Evolutionary conservation across 2,888 invertebrate genomes (phyloP).

Genomic region (Dolomedes plantarius): DNA sequence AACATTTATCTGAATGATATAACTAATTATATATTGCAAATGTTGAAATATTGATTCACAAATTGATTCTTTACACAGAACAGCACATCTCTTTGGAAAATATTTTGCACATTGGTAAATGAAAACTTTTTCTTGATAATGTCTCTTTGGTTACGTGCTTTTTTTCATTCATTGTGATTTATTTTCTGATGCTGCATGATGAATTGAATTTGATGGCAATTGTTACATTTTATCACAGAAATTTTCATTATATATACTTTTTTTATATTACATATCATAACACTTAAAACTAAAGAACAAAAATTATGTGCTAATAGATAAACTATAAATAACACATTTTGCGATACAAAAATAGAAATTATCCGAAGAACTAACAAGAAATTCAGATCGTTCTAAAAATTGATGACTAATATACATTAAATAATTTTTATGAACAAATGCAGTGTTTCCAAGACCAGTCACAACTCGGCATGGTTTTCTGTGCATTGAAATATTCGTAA

Average conservation of each 20-base stretch:
- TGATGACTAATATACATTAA: neutral
- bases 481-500: too few relatives aligned
- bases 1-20: too few relatives aligned
- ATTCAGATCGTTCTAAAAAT: neutral
- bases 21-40: too few relatives aligned
- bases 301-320: neutral
- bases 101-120: too few relatives aligned
- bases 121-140: too few relatives aligned
- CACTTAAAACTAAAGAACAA: neutral
- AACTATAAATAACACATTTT: neutral
- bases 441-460: neutral
- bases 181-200: neutral
- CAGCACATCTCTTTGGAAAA: too few relatives aligned
- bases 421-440: neutral
- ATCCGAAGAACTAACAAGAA: neutral
- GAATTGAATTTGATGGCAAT: neutral
- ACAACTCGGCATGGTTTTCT: too few relatives aligned
- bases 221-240: constrained; percentile 6
- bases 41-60: too few relatives aligned
- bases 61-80: too few relatives aligned
- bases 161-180: too few relatives aligned
- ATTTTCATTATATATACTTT: neutral
- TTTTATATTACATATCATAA: neutral
- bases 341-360: constrained; percentile 1
- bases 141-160: too few relatives aligned